Evolutionary conservation across 2,797 vertebrate genomes (phyloP).

Genomic region (Rhinatrema bivittatum): DNA sequence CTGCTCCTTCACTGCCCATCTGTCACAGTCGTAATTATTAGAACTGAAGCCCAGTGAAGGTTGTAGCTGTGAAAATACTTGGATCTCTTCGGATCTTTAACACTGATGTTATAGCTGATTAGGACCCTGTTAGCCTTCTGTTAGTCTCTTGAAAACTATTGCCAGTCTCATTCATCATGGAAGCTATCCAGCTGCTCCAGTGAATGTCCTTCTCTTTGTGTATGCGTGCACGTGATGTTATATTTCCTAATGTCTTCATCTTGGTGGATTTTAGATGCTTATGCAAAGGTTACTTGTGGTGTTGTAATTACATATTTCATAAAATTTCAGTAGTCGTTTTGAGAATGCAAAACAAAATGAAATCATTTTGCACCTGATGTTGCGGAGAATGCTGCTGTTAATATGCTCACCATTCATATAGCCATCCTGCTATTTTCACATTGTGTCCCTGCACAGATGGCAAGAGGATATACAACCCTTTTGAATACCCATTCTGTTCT

Average conservation of each 20-base stretch:
- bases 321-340: background rate
- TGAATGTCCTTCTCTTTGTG: constrained; percentile 39
- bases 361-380: constrained; percentile 5
- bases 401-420: background rate
- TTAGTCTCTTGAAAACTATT: constrained; percentile 58
- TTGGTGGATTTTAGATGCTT: constrained; percentile 30
- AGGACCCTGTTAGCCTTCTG: constrained; percentile 59
- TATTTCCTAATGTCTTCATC: constrained; percentile 40
- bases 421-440: background rate
- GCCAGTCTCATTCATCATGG: constrained; percentile 59
- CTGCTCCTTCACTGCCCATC: constrained; percentile 52
- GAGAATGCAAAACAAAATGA: background rate
- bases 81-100: constrained; percentile 61
- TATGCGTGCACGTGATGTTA: no score
- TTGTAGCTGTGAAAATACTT: constrained; percentile 46
- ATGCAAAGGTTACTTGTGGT: constrained; percentile 26
- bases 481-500: constrained; percentile 1
- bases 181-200: constrained; percentile 51
- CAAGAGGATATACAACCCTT: background rate
- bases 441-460: background rate
- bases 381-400: background rate
- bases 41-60: constrained; percentile 39
- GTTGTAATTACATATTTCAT: constrained; percentile 2
- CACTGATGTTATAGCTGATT: constrained; percentile 60
- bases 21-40: constrained; percentile 52